These are phyloP conservation scores for Parapristionchus giblindavisi DNA, from an alignment of 2,888 invertebrate species.

Conservation along the genomic window DNA sequence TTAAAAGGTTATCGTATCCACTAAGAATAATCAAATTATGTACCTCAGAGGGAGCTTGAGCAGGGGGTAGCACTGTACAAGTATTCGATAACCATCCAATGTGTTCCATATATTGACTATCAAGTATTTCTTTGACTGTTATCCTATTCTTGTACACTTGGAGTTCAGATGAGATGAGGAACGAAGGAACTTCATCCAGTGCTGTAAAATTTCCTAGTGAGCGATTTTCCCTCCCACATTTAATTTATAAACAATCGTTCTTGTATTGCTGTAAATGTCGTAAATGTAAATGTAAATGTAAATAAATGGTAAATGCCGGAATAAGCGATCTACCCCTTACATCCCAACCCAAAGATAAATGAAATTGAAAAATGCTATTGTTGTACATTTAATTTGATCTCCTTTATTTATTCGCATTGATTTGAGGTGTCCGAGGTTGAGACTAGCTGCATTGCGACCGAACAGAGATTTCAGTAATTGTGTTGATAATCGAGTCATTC, in stretches of 20 bases:
- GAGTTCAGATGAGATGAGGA: conserved; percentile 13
- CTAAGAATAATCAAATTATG: neutral
- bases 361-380: neutral
- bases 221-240: neutral
- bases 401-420: conserved; percentile 29
- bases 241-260: too few species aligned
- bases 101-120: conserved; percentile 13
- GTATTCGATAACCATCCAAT: conserved; percentile 16
- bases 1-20: too few species aligned
- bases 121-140: neutral
- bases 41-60: neutral
- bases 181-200: neutral
- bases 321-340: neutral
- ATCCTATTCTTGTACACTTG: neutral
- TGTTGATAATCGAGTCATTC: conserved; percentile 28
- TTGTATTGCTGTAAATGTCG: too few species aligned
- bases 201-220: neutral
- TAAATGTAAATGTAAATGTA: neutral
- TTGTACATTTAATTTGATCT: conserved; percentile 18
- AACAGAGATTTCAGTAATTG: conserved; percentile 32
- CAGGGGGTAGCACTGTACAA: neutral
- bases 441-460: conserved; percentile 17
- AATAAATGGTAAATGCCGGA: neutral
- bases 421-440: conserved; percentile 35
- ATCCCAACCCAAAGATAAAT: neutral